These are phyloP conservation scores for Pinctada fucata DNA, from an alignment of 2,888 invertebrate species.

Conservation along the genomic window DNA sequence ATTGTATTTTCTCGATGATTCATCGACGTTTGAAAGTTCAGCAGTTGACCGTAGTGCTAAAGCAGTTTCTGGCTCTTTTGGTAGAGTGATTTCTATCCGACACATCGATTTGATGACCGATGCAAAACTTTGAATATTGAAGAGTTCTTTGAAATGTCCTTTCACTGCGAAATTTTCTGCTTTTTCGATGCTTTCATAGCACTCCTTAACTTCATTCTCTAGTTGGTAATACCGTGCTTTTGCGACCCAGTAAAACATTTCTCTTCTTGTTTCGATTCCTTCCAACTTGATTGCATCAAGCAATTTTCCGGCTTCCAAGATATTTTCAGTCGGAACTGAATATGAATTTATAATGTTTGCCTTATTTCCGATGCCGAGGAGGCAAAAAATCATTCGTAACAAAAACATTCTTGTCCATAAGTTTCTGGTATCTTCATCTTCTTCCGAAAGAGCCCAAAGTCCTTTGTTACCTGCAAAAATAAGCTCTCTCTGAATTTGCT, in stretches of 20 bases:
- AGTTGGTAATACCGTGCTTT: conserved; percentile 39
- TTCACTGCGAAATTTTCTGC: conserved; percentile 37
- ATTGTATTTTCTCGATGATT: no score
- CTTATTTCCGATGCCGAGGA: conserved; percentile 50
- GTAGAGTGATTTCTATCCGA: no score
- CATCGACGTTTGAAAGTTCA: no score
- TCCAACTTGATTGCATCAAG: conserved; percentile 39
- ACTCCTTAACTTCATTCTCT: neutral
- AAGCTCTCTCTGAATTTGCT: conserved; percentile 30
- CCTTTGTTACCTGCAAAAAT: conserved; percentile 46
- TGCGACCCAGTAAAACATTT: conserved; percentile 52
- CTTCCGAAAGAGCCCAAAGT: conserved; percentile 41
- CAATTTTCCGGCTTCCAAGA: conserved; percentile 32
- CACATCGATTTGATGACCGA: no score
- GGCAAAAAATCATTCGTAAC: conserved; percentile 50
- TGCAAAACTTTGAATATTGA: no score
- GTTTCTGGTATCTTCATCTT: conserved; percentile 39
- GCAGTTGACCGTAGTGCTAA: no score
- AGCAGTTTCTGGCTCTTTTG: no score
- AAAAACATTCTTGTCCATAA: conserved; percentile 52
- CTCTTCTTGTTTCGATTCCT: conserved; percentile 46
- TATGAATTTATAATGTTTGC: conserved; percentile 40
- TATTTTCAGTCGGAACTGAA: conserved; percentile 22
- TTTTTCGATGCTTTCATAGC: conserved; percentile 15
- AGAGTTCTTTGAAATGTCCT: conserved; percentile 45